Base-by-base conservation (phyloP, 2,888 invertebrate genomes). In the Cabera pusaria region DNA sequence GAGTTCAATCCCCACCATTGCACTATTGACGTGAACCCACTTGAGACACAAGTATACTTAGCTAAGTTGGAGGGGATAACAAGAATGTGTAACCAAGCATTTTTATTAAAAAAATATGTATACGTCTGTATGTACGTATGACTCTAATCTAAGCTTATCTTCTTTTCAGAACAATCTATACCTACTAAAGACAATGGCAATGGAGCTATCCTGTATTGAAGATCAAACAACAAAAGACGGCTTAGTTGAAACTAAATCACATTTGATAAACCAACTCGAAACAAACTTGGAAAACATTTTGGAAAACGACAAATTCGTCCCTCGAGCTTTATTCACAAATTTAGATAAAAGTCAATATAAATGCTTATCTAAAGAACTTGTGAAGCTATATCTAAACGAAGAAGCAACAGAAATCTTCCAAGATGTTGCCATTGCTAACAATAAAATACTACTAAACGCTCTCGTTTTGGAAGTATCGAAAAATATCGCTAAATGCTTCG, bases 101-200 rank as follows among this genome's bases (percentile, higher is more conserved):
- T n/a, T n/a, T n/a, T n/a, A n/a, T n/a, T n/a, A n/a, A n/a, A n/a
- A n/a, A n/a, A n/a, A n/a, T n/a, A n/a, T n/a, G n/a, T n/a, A n/a
- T n/a, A n/a, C n/a, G n/a, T n/a, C n/a, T n/a, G n/a, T n/a, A n/a
- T n/a, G n/a, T n/a, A n/a, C n/a, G n/a, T n/a, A n/a, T n/a, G n/a
- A n/a, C n/a, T n/a, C n/a, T n/a, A n/a, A n/a, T n/a, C n/a, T n/a
- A n/a, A n/a, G n/a, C n/a, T n/a, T n/a, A n/a, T 65, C 26, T 37
- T 35, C 20, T 18, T 49, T 87, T 43, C 78, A 88, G 88, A 64
- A 81, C 34, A 66, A 78, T 5, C 49, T 88, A 1, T 64, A 83
- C 0, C 55, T 82, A 2, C 52, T 74, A 4, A 87, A 85, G 67
- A 56, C 69, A 1, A 73, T 81, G 57, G 64, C 73, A 1, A 50